Base-by-base conservation (phyloP, 2,888 invertebrate genomes). In the Odontocerum albicorne region DNA sequence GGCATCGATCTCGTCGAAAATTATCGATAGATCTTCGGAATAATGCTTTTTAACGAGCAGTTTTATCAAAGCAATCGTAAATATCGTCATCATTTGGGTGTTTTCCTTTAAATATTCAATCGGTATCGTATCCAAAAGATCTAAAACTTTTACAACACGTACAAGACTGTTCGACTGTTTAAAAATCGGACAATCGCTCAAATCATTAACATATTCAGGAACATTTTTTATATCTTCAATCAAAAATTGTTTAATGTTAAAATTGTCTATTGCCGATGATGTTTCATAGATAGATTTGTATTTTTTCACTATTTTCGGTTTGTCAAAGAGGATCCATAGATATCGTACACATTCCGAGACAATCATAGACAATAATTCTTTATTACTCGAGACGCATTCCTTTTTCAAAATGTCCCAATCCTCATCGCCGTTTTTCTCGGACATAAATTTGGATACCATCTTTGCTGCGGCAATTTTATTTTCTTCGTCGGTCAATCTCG, bases 21-120 rank as follows among this genome's bases (percentile, higher is more conserved):
- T 66, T 16, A 27, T 38, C 68, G 4, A 67, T 66, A 57, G 66
- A 65, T n/a, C 68, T 22, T 68, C 75, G 72, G 65, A 74, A 72
- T 20, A 61, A 4, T 45, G 22, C 27, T 55, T 55, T 13, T 38
- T 36, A 3, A 56, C n/a, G 64, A 67, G 59, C 67, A 66, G 72
- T 61, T 77, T 77, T n/a, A 71, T 56, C n/a, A 66, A 64, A 43
- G 77, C 51, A 57, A 74, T 60, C 6, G 73, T 63, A 49, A 75
- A 75, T 33, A 76, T 69, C 12, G 70, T 66, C 21, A 67, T 64
- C 59, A 77, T 64, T 66, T 77, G 77, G 65, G 67, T 69, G 57
- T 69, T 72, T 65, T 77, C 77, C 42, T 73, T 72, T 40, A 77
- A 65, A 66, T 72, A 70, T 52, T 71, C 65, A 38, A 77, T 66